Evolutionary conservation across 2,888 invertebrate species (phyloP).

Genomic region (Agrochola litura): DNA sequence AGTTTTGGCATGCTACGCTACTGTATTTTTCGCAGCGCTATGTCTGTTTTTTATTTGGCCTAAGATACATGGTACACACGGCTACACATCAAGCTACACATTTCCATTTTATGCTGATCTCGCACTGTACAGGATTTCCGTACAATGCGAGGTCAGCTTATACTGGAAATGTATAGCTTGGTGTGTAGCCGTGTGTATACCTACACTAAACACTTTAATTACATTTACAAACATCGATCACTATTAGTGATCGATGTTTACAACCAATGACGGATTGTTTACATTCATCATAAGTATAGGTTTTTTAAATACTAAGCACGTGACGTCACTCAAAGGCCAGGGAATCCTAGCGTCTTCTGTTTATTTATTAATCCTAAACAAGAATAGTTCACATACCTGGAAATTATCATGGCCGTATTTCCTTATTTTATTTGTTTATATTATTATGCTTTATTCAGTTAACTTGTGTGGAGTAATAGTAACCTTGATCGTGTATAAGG

Average conservation of each 20-base stretch:
- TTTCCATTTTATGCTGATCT: too few species aligned
- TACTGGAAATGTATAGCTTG: too few species aligned
- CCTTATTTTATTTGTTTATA: constrained; percentile 30
- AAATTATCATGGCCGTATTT: constrained; percentile 27
- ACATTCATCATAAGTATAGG: not conserved
- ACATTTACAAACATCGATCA: too few species aligned
- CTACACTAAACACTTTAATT: too few species aligned
- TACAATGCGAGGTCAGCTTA: too few species aligned
- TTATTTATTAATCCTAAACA: constrained; percentile 25
- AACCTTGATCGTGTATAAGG: constrained; percentile 43
- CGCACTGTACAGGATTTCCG: too few species aligned
- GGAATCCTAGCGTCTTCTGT: constrained; percentile 46
- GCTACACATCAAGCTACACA: too few species aligned
- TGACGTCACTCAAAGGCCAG: constrained; percentile 18
- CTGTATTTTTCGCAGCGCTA: too few species aligned
- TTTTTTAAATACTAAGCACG: not conserved
- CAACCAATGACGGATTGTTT: not conserved
- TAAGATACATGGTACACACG: too few species aligned
- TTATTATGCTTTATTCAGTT: not conserved
- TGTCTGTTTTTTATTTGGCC: too few species aligned
- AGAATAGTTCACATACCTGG: constrained; percentile 24
- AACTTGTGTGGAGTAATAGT: constrained; percentile 42
- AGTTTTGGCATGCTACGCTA: too few species aligned
- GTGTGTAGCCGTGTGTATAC: not conserved
- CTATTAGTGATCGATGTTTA: too few species aligned